Percentiles rank a stretch among this genome's conserved stretches.
Conservation (phyloP, 2,888 invertebrate genomes). For the Macrosiphum euphorbiae region DNA sequence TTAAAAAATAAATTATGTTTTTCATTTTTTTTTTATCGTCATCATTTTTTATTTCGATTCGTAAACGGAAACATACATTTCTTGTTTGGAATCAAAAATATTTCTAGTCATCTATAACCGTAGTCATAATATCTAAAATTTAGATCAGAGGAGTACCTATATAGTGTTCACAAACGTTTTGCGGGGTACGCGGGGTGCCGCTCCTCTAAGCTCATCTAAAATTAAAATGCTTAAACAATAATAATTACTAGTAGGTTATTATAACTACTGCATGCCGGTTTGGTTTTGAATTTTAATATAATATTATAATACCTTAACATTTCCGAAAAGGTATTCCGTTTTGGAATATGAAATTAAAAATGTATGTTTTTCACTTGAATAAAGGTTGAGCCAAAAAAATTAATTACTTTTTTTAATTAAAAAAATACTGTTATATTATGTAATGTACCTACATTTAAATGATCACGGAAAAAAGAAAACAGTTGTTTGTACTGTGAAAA, state of each 20-base stretch:
- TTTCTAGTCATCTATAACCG: neutral
- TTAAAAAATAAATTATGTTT: neutral
- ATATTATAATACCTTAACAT: neutral
- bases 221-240: neutral
- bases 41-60: neutral
- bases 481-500: too few relatives aligned
- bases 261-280: neutral
- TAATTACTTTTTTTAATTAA: too few relatives aligned
- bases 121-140: neutral
- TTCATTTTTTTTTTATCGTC: neutral
- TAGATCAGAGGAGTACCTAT: neutral
- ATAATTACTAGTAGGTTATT: neutral
- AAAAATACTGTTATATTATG: too few relatives aligned
- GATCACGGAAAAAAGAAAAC: too few relatives aligned
- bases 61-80: neutral
- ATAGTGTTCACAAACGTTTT: neutral
- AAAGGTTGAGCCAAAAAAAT: too few relatives aligned
- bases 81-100: neutral
- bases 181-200: neutral
- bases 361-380: too few relatives aligned
- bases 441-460: too few relatives aligned
- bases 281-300: neutral
- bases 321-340: neutral
- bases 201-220: neutral
- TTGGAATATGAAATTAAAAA: too few relatives aligned